Evolutionary conservation across 2,113 vertebrate genomes (phyloP), one percentile per base, ranked within the genome.

Genomic region (Apus apus): DNA sequence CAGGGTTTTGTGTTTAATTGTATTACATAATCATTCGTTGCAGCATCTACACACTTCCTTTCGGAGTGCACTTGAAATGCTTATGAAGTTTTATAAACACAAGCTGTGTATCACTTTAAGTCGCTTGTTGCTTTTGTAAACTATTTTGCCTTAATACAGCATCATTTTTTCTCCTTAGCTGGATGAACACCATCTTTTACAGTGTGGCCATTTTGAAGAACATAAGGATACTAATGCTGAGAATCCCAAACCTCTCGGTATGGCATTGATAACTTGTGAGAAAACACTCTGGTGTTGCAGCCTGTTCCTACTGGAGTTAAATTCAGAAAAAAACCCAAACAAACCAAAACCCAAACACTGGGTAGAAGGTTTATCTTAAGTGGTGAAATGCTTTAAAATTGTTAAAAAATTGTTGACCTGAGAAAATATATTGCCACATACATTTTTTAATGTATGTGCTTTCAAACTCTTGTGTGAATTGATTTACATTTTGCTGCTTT

Each of bases 1-100:
- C 80, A 82, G 73, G 40, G 11, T 77, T 95, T 77, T 85, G 73
- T 75, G 36, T 96, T 96, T 97, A 96, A 95, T 94, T 95, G 87
- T 94, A 88, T 97, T 93, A 92, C 60, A 45, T 82, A 89, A 81
- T 58, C 90, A 95, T 95, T 91, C 76, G 68, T 95, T 95, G 76
- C 73, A 79, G 51, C 64, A 38, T 65, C 85, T 83, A 78, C 86
- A 46, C 0, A 1, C 83, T 95, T 95, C 93, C 91, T 93, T 94
- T 53, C 87, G 93, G 89, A 92, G 23, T 56, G 51, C 61, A 32
- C 70, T 92, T 38, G 34, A 85, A 94, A 76, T 38, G 61, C 84
- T 72, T 85, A 85, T 83, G 80, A 87, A 85, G 92, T 94, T 96
- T 89, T 92, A 80, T 95, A 95, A 94, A 91, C 57, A 67, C 73